Base-by-base conservation (phyloP, 2,888 invertebrate genomes). In the Argynnis bischoffii region DNA sequence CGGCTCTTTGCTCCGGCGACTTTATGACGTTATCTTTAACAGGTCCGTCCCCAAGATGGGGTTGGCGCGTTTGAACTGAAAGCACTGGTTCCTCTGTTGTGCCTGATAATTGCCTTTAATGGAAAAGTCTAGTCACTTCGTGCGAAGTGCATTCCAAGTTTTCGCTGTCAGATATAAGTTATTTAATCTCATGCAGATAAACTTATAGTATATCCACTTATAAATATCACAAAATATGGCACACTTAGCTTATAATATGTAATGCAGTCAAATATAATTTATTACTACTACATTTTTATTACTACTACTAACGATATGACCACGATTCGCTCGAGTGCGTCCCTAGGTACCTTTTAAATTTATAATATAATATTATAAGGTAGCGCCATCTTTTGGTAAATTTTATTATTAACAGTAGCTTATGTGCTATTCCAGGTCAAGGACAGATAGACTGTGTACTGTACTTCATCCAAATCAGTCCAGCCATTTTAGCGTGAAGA, bases 11-110 rank as follows among this genome's bases (percentile, higher is more conserved):
- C 89, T 84, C 87, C 87, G 88, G 85, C 83, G 90, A 90, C 87
- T 91, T 92, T 92, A 91, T 90, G 89, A 92, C 91, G 89, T 92
- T 92, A 92, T 91, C 91, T 88, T 89, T 91, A 91, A 91, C 91
- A 90, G 90, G 89, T 87, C 83, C 82, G 86, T 86, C 88, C 82
- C 78, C 78, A 82, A 81, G 79, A 78, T 77, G 78, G 85, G 84
- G 79, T 80, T 82, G 81, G 78, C 76, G 78, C 78, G 80, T 55
- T 65, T 65, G 65, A 53, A 73, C 75, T 76, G 83, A 86, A 85
- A 85, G 85, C 88, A 85, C 85, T 80, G 86, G 83, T 87, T 87
- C 82, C 84, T 82, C 88, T 84, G 88, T 88, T 89, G 88, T 89
- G 89, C 84, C 87, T 89, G 89, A 91, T 92, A 92, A 92, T 92